Base-by-base conservation (phyloP, 2,888 invertebrate species). In the Drosophila diplacantha region DNA sequence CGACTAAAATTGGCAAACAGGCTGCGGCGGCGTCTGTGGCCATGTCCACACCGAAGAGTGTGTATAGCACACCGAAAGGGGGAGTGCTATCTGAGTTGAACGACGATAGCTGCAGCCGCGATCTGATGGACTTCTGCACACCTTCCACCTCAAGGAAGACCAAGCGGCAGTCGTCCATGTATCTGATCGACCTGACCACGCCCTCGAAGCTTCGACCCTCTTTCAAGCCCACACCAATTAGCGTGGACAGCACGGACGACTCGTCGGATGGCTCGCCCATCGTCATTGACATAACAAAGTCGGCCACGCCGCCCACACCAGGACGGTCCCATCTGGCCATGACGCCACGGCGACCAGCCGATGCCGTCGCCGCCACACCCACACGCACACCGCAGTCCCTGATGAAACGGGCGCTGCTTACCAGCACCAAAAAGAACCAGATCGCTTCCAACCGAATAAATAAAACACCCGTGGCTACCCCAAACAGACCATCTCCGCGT, bases 131-230 rank as follows among this genome's bases (percentile, higher is more conserved):
- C 43, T 81, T 75, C 51, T 57, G 77, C 14, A 86, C 87, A 12
- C 86, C 87, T 3, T 80, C 83, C 14, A 83, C 85, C 18, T 80
- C 81, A 6, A 72, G 71, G 34, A 82, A 76, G 44, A 55, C 44
- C 20, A 71, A 59, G 31, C 59, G 54, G 16, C 72, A 73, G 26
- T 69, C 81, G 1, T 87, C 88, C 3, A 88, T 88, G 88, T 81
- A 76, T 78, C 64, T 87, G 26, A 83, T 88, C 44, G 88, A 88
- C 69, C 72, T 87, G 24, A 87, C 86, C 8, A 87, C 88, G 14
- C 87, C 88, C 2, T 74, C 66, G 14, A 81, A 74, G 55, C 46
- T 80, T 5, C 66, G 68, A 12, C 58, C 64, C 2, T 50, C 66
- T 0, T 55, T 53, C 29, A 64, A 51, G 7, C 81, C 71, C 1